Conservation (phyloP, 2,113 vertebrate species). For the Sapajus apella region DNA sequence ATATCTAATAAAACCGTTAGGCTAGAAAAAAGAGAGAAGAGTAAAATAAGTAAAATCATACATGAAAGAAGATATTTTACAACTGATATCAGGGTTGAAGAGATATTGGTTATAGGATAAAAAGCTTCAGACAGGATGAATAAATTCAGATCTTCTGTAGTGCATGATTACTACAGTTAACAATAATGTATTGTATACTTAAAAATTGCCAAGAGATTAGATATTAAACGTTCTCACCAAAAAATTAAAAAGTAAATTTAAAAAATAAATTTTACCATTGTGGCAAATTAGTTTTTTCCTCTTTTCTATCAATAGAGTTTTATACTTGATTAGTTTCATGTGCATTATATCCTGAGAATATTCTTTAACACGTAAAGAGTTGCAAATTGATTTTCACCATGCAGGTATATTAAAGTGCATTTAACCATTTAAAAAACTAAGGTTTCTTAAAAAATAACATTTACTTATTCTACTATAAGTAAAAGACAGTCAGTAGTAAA, state of each 20-base stretch:
- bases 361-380: neutral
- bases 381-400: neutral
- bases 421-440: neutral
- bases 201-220: neutral
- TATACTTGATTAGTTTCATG: neutral
- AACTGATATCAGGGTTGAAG: neutral
- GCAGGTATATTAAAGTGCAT: neutral
- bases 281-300: neutral
- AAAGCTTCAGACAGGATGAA: neutral
- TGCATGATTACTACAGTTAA: neutral
- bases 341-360: neutral
- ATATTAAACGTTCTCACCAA: neutral
- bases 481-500: conserved; percentile 25
- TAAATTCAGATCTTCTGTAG: neutral
- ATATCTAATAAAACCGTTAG: neutral
- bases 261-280: neutral
- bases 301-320: neutral
- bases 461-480: neutral
- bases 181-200: neutral
- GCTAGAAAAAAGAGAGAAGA: neutral
- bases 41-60: neutral
- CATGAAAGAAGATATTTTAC: neutral
- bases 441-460: neutral
- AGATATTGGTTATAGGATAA: neutral
- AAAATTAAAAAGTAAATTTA: neutral